Conservation (phyloP, 2,113 vertebrate genomes). For the Cryptoleucopteryx plumbea region DNA sequence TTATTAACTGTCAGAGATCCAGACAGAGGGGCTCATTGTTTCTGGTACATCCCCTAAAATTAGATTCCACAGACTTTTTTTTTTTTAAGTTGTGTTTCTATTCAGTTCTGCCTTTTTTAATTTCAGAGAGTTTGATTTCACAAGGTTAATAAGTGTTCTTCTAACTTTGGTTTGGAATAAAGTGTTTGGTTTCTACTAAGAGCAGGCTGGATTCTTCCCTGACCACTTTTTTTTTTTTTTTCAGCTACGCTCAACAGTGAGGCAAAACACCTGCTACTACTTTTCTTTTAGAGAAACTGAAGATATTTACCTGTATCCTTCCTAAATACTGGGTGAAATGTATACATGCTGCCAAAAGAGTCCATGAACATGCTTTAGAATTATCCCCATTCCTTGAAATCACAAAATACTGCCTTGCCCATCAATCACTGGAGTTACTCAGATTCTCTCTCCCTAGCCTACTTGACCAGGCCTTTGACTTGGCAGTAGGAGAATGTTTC, state of each 20-base stretch:
- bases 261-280: constrained; percentile 26
- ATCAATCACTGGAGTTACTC: neutral
- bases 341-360: neutral
- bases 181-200: constrained; percentile 53
- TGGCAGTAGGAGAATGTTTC: neutral
- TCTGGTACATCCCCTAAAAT: neutral
- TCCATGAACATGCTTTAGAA: neutral
- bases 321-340: neutral
- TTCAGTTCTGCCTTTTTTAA: neutral
- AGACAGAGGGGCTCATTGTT: neutral
- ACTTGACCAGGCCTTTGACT: neutral
- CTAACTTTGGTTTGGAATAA: neutral
- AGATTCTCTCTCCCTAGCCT: neutral
- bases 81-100: neutral
- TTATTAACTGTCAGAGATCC: neutral
- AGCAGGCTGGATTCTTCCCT: neutral
- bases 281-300: neutral
- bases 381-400: neutral
- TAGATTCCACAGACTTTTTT: neutral
- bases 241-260: neutral
- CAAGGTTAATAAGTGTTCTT: neutral
- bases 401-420: neutral
- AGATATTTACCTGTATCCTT: neutral
- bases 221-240: neutral
- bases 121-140: neutral